Percentiles rank a stretch among this genome's conserved stretches.
These are phyloP conservation scores for Petrocephalus zakoni DNA, from an alignment of 2,113 vertebrate species.

Conservation along the genomic window DNA sequence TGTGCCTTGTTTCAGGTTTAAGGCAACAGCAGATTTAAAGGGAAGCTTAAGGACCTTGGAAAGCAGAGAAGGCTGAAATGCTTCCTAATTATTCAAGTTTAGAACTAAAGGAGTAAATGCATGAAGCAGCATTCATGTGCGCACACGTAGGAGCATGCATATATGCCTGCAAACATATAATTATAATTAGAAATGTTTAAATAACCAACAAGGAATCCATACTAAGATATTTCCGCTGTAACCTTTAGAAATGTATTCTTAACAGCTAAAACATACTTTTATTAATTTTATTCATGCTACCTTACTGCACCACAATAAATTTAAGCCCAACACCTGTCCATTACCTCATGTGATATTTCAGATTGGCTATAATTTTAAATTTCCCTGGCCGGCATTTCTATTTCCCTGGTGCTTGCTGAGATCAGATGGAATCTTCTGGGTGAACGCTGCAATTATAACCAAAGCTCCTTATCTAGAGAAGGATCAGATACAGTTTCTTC, in stretches of 20 bases:
- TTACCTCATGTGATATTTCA: slow-evolving; percentile 51
- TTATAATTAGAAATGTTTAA: too few species aligned
- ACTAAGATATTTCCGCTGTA: background rate
- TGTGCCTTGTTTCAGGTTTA: slow-evolving; percentile 67
- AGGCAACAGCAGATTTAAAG: slow-evolving; percentile 69
- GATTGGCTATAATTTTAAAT: slow-evolving; percentile 43
- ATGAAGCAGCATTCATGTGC: slow-evolving; percentile 34
- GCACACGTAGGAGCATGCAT: slow-evolving; percentile 26
- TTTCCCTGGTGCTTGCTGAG: slow-evolving; percentile 61
- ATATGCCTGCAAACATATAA: background rate
- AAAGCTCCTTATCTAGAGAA: slow-evolving; percentile 66
- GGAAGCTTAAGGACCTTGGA: slow-evolving; percentile 63
- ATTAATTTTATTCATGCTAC: background rate
- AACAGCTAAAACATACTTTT: background rate
- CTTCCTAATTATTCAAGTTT: slow-evolving; percentile 63
- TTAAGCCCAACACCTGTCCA: slow-evolving; percentile 38
- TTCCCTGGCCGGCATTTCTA: slow-evolving; percentile 53
- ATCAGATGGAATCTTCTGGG: slow-evolving; percentile 68
- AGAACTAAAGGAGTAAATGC: slow-evolving; percentile 54
- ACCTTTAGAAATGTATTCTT: background rate
- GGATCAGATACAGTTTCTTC: slow-evolving; percentile 68
- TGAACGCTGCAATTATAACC: slow-evolving; percentile 65
- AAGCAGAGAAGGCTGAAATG: slow-evolving; percentile 32
- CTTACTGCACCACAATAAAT: background rate
- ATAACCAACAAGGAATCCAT: background rate